These are phyloP conservation scores for Sylvietta virens DNA, from an alignment of 2,113 vertebrate genomes.

Conservation along the genomic window DNA sequence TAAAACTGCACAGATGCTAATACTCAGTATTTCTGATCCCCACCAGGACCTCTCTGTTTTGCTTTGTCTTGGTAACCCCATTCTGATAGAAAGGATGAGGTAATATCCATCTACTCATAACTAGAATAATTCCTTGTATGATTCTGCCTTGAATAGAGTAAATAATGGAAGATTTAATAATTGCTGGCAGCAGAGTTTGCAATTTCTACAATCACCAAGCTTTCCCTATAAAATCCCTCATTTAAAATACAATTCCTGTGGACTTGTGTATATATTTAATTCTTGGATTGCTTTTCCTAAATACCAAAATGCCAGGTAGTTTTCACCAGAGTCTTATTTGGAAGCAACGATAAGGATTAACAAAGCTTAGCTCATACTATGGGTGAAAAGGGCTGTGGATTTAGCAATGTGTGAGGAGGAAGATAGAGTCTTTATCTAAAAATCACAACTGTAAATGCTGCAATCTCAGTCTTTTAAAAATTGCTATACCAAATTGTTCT, in stretches of 20 bases:
- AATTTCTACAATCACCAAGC: background rate
- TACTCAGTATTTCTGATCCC: background rate
- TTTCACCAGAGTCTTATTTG: background rate
- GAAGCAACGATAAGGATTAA: background rate
- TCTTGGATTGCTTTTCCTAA: background rate
- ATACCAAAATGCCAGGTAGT: background rate
- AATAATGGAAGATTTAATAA: background rate
- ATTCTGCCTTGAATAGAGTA: background rate
- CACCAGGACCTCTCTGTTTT: background rate
- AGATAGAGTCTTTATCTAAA: background rate
- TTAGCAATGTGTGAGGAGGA: background rate
- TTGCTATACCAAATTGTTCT: background rate
- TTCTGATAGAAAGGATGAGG: background rate
- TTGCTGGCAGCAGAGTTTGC: background rate
- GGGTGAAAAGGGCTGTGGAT: background rate
- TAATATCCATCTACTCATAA: background rate
- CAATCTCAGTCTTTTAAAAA: background rate
- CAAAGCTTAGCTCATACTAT: background rate
- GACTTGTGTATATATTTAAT: background rate
- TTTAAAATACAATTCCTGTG: background rate
- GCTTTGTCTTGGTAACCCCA: background rate
- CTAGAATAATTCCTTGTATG: background rate
- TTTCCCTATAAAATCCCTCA: background rate
- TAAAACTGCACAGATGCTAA: background rate
- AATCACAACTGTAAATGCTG: background rate